A percentile compares a stretch with the other conserved stretches of the same genome.
These are phyloP conservation scores for Pterois miles DNA, from an alignment of 2,797 vertebrate genomes.

Conservation along the genomic window DNA sequence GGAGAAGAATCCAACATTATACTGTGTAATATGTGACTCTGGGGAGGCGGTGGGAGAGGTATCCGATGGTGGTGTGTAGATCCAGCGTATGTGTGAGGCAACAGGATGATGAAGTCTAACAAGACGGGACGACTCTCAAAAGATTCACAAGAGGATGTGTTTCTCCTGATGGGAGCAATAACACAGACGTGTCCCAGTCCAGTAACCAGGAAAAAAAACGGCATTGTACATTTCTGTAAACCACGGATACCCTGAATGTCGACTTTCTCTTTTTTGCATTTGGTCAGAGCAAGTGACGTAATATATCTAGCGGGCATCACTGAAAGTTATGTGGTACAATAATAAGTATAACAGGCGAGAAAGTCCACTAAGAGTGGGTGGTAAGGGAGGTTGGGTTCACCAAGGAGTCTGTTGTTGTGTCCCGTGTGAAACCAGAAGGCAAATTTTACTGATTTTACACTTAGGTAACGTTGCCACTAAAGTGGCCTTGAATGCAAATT, in stretches of 20 bases:
- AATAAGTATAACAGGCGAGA: not conserved
- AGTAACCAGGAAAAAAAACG: not conserved
- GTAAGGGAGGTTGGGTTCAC: too few species aligned
- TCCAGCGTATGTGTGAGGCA: not conserved
- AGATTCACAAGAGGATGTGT: not conserved
- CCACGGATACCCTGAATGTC: not conserved
- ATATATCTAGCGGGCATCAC: not conserved
- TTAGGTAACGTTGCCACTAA: too few species aligned
- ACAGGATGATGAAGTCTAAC: not conserved
- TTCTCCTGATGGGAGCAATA: not conserved
- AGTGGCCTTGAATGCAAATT: too few species aligned
- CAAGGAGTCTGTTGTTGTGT: too few species aligned
- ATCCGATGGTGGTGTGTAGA: not conserved
- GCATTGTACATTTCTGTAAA: not conserved
- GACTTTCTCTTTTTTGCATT: not conserved
- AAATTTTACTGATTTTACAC: too few species aligned
- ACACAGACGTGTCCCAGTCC: not conserved
- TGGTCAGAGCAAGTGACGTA: not conserved
- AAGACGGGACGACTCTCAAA: not conserved
- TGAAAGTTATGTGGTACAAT: not conserved
- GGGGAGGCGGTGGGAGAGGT: slow-evolving; percentile 22
- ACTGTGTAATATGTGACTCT: slow-evolving; percentile 41
- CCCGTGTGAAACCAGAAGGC: too few species aligned
- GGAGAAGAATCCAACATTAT: slow-evolving; percentile 40
- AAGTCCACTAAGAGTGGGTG: not conserved